Evolutionary conservation across 2,797 vertebrate genomes (phyloP).

Genomic region (Naso thynnoides): DNA sequence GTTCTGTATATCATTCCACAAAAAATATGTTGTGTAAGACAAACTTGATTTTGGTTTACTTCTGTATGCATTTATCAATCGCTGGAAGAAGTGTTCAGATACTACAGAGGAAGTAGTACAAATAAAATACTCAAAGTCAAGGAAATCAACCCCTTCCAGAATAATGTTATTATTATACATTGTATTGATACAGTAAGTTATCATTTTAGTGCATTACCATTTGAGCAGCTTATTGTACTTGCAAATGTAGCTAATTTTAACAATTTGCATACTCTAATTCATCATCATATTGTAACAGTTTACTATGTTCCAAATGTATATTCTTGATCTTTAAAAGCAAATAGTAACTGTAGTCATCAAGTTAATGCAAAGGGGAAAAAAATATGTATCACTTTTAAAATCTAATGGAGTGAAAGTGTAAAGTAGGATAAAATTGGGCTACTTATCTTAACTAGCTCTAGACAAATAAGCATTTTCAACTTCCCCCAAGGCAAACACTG

Average conservation of each 20-base stretch:
- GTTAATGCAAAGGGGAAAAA: background rate
- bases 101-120: no score
- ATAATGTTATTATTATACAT: background rate
- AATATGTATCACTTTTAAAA: no score
- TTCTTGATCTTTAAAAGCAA: background rate
- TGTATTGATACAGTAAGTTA: background rate
- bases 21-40: slow-evolving; percentile 16
- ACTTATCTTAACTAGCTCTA: no score
- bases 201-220: background rate
- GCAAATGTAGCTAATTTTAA: background rate
- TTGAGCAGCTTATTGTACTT: background rate
- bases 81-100: background rate
- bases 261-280: background rate
- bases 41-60: slow-evolving; percentile 19
- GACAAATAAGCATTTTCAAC: no score
- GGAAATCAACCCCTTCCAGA: background rate
- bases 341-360: background rate
- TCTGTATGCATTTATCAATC: background rate
- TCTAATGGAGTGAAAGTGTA: no score
- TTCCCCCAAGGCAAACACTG: no score
- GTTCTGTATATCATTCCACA: background rate
- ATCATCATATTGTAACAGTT: no score
- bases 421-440: no score
- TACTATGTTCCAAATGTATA: no score
- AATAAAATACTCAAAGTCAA: no score